Evolutionary conservation across 2,888 invertebrate species (phyloP).

Genomic region (Ceraclea dissimilis): DNA sequence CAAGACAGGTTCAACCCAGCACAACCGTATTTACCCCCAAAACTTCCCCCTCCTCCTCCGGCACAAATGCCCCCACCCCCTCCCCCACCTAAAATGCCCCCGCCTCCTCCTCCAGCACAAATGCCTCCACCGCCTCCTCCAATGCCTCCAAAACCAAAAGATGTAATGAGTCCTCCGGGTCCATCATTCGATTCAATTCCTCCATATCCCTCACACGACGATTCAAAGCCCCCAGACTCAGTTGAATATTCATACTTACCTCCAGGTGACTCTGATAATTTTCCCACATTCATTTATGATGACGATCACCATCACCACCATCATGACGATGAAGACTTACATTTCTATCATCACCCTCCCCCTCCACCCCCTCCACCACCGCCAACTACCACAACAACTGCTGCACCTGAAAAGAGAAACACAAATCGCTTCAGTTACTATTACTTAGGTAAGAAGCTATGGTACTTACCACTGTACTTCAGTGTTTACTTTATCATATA

Average conservation of each 20-base stretch:
- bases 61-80: constrained; percentile 28
- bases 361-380: constrained; percentile 34
- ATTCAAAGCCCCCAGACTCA: constrained; percentile 5
- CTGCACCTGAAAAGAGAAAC: constrained; percentile 44
- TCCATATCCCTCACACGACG: constrained; percentile 6
- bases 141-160: constrained; percentile 29
- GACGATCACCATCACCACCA: constrained; percentile 36
- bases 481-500: constrained; percentile 65
- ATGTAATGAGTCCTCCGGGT: constrained; percentile 34
- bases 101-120: constrained; percentile 35
- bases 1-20: constrained; percentile 48
- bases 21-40: constrained; percentile 41
- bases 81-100: constrained; percentile 7
- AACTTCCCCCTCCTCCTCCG: constrained; percentile 30
- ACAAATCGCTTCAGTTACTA: constrained; percentile 63
- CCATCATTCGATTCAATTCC: constrained; percentile 32
- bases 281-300: constrained; percentile 30
- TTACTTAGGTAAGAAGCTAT: constrained; percentile 65
- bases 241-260: constrained; percentile 21
- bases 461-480: constrained; percentile 69
- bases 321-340: constrained; percentile 35
- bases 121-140: constrained; percentile 42
- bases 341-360: constrained; percentile 36
- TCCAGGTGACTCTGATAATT: constrained; percentile 18
- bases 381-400: constrained; percentile 38